These are phyloP conservation scores for Diachasmimorpha longicaudata DNA, from an alignment of 1,140 invertebrate species.

Conservation along the genomic window DNA sequence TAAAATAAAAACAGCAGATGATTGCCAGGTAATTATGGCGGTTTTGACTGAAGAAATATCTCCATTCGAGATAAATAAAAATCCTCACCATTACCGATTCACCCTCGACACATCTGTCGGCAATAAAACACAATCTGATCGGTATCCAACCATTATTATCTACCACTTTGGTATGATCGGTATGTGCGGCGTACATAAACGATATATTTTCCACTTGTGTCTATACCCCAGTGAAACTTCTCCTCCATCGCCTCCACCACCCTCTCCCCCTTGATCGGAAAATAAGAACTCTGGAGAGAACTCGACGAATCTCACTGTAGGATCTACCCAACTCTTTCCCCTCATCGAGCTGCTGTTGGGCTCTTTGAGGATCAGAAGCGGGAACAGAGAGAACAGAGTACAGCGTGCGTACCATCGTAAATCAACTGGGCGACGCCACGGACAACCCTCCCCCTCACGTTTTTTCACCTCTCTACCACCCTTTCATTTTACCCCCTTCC, in stretches of 20 bases:
- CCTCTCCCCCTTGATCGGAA: background rate
- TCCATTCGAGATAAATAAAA: background rate
- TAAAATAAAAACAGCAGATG: too few relatives aligned
- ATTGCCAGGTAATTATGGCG: background rate
- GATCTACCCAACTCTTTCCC: background rate
- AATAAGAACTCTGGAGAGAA: background rate
- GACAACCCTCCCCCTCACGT: background rate
- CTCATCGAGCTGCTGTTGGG: background rate
- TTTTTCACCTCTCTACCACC: background rate
- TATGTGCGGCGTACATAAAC: conserved; percentile 15
- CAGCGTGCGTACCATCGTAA: background rate
- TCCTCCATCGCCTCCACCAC: background rate
- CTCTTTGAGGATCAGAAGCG: background rate
- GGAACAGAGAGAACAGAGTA: background rate
- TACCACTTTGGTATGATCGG: conserved; percentile 23
- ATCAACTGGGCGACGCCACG: background rate
- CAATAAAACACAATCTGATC: conserved; percentile 44
- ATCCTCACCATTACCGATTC: conserved; percentile 12
- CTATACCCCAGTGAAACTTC: background rate
- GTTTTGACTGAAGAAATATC: background rate
- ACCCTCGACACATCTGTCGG: conserved; percentile 35
- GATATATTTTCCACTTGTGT: background rate
- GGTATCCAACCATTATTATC: conserved; percentile 41
- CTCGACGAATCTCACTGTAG: background rate
- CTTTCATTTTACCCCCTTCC: background rate